Percentiles rank a stretch among this genome's conserved stretches.
Conservation (phyloP, 2,113 vertebrate species). For the Pituophis catenifer region DNA sequence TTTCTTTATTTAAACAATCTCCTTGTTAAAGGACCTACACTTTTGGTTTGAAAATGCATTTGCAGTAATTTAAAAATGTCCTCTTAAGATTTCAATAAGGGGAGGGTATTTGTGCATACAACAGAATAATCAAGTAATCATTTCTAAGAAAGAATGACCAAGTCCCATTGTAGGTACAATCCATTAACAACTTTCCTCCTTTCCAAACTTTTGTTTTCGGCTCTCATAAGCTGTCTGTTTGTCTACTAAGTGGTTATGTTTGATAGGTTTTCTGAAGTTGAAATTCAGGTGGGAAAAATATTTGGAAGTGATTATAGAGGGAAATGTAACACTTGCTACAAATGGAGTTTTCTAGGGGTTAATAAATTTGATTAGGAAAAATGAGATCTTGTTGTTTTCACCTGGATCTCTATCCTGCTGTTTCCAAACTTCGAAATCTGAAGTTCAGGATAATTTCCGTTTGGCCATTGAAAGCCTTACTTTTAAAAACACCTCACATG, state of each 20-base stretch:
- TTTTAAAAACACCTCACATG: not conserved
- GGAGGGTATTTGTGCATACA: not conserved
- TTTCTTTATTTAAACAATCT: not conserved
- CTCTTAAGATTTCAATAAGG: not conserved
- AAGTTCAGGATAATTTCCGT: not conserved
- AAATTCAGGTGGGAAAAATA: not conserved
- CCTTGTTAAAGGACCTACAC: not conserved
- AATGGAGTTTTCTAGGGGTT: not conserved
- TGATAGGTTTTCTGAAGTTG: not conserved
- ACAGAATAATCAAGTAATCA: not conserved
- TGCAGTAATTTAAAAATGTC: not conserved
- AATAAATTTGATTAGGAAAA: not conserved
- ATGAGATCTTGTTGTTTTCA: not conserved
- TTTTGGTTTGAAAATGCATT: slow-evolving; percentile 1
- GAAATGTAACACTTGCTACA: not conserved
- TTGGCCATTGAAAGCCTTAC: not conserved
- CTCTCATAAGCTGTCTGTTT: not conserved
- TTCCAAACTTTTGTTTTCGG: not conserved
- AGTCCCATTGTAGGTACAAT: not conserved
- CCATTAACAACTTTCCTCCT: not conserved
- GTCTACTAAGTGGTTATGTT: not conserved
- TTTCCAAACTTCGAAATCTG: not conserved
- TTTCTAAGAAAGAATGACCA: not conserved
- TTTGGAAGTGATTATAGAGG: not conserved
- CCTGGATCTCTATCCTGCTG: not conserved